Conservation (phyloP, 2,113 vertebrate genomes). For the Isichthys henryi region DNA sequence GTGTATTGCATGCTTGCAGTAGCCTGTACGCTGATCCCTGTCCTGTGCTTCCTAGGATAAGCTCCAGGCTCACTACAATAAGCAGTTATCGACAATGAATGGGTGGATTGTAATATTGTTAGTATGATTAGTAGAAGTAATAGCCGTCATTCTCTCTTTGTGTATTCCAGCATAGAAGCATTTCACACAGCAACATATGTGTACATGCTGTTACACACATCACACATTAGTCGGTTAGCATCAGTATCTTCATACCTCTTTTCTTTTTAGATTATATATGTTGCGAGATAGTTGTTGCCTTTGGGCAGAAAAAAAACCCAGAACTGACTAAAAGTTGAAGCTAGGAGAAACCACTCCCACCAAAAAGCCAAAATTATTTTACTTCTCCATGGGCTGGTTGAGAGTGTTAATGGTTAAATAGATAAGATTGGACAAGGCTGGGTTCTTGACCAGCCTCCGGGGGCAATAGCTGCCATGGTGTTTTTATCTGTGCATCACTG, state of each 20-base stretch:
- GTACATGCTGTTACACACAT: background rate
- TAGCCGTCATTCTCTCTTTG: background rate
- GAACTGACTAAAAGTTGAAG: background rate
- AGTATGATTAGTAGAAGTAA: background rate
- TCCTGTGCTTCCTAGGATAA: background rate
- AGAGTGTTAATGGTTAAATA: conserved; percentile 59
- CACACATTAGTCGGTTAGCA: background rate
- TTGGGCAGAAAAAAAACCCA: conserved; percentile 18
- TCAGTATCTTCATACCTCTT: background rate
- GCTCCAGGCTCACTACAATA: background rate
- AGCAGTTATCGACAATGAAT: background rate
- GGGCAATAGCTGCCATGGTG: conserved; percentile 38
- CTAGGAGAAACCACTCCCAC: conserved; percentile 21
- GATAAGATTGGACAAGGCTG: conserved; percentile 55
- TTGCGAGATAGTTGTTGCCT: background rate
- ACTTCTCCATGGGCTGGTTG: conserved; percentile 51
- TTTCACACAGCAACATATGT: background rate
- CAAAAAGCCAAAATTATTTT: conserved; percentile 39
- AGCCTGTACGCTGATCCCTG: background rate
- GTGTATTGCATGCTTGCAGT: background rate
- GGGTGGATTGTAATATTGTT: background rate
- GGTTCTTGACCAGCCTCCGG: conserved; percentile 46
- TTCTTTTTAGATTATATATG: background rate
- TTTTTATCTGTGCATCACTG: conserved; percentile 45
- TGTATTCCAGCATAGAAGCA: background rate